Evolutionary conservation across 2,113 vertebrate genomes (phyloP), one percentile per base, ranked within the genome.

Genomic region (Axis porcinus): DNA sequence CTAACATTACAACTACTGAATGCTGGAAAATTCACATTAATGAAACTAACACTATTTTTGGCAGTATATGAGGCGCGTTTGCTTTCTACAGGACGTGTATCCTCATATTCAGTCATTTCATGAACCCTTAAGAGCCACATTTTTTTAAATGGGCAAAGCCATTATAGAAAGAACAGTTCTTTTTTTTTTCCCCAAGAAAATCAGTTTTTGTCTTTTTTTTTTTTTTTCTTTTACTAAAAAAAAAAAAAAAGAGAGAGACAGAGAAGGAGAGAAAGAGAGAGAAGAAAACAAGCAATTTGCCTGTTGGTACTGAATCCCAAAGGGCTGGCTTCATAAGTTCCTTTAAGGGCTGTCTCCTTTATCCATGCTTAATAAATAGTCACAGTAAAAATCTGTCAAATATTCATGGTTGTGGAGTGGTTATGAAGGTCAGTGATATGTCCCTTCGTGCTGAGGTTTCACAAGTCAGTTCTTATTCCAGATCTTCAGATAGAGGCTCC

Each of bases 351-450:
- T 98, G 98, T 99, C 99, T 99, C 99, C 99, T 99, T 99, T 99
- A 99, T 99, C 99, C 99, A 99, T 99, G 99, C 99, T 99, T 99
- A 99, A 99, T 99, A 99, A 99, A 99, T 99, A 99, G 99, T 99
- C 99, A 99, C 99, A 99, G 99, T 99, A 99, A 99, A 99, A 99
- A 99, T 99, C 98, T 99, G 99, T 99, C 99, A 99, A 99, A 99
- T 99, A 99, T 99, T 99, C 98, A 99, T 99, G 99, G 99, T 99
- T 99, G 99, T 57, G 99, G 99, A 99, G 99, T 99, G 99, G 99
- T 99, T 99, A 96, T 99, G 99, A 99, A 99, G 99, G 99, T 99
- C 99, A 99, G 99, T 98, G 98, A 98, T 98, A 99, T 99, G 99
- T 99, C 99, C 99, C 99, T 99, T 99, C 98, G 98, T 97, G 97